Evolutionary conservation across 2,888 invertebrate genomes (phyloP).

Genomic region (Scaptomyza tumidula): DNA sequence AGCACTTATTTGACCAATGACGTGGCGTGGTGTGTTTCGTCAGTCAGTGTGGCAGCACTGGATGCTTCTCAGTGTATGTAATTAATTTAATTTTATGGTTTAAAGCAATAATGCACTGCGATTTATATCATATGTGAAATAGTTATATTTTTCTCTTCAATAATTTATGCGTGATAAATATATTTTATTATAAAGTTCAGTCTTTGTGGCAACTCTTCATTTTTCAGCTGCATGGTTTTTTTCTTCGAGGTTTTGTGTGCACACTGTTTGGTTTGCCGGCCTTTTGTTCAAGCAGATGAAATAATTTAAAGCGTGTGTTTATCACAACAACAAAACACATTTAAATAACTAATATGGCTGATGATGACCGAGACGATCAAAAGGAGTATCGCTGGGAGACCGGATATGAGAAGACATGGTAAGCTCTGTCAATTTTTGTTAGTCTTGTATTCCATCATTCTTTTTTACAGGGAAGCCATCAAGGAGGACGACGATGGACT

Average conservation of each 20-base stretch:
- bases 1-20: constrained; percentile 65
- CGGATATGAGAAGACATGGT: constrained; percentile 98
- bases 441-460: not conserved
- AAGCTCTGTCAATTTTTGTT: constrained; percentile 33
- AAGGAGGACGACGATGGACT: constrained; percentile 98
- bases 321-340: not conserved
- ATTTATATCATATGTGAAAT: not conserved
- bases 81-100: not conserved
- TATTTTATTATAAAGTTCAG: not conserved
- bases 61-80: constrained; percentile 13
- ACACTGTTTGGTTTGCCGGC: constrained; percentile 55
- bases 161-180: not conserved
- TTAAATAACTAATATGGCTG: constrained; percentile 69
- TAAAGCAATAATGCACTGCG: not conserved
- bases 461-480: constrained; percentile 92
- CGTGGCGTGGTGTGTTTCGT: constrained; percentile 46
- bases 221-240: constrained; percentile 7
- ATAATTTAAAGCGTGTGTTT: not conserved
- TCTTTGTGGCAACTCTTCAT: constrained; percentile 34
- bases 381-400: constrained; percentile 98
- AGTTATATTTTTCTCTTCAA: not conserved
- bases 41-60: constrained; percentile 56
- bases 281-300: constrained; percentile 7
- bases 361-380: constrained; percentile 91
- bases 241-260: constrained; percentile 21